Base-by-base conservation (phyloP, 2,113 vertebrate species). In the Euleptes europaea region DNA sequence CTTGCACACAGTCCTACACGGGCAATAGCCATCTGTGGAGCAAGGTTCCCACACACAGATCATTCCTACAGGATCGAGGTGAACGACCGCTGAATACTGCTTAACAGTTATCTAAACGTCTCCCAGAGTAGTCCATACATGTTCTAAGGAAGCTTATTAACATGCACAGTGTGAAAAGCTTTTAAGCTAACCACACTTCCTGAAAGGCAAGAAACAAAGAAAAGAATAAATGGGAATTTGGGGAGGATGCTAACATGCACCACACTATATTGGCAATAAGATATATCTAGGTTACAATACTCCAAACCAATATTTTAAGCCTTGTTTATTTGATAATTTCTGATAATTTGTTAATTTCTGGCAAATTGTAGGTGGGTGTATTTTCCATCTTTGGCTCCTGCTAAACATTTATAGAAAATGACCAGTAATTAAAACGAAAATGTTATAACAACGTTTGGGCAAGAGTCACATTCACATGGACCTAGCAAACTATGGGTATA, bases 321-420 rank as follows among this genome's bases (percentile, higher is more conserved):
- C 4, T 31, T 86, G 60, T 63, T 76, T 81, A 74, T 26, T 40
- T 87, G 38, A 85, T 38, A 77, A 79, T 33, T 85, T 0, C 57
- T 38, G n/a, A 51, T 40, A 72, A 73, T 38, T 1, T 63, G 1
- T 42, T 38, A 77, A 79, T 33, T 85, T 0, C 57, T 38, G n/a
- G 57, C 44, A 72, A 73, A 42, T 1, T 63, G 1, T 42, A 26
- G 87, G 26, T 80, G n/a, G n/a, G 76, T 73, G 40, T 2, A 0
- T 70, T 33, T 35, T 60, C 26, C 38, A 82, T 21, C 44, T 78
- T 82, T 44, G 63, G 87, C 85, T 79, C 74, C 87, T 70, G 78
- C 1, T 42, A 89, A 71, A 83, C 35, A 21, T 6, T 42, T 0
- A 0, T 11, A 88, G 21, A 57, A 83, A 66, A 2, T 74, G 2